Evolutionary conservation across 1,140 invertebrate species (phyloP).

Genomic region (Archegozetes longisetosus): DNA sequence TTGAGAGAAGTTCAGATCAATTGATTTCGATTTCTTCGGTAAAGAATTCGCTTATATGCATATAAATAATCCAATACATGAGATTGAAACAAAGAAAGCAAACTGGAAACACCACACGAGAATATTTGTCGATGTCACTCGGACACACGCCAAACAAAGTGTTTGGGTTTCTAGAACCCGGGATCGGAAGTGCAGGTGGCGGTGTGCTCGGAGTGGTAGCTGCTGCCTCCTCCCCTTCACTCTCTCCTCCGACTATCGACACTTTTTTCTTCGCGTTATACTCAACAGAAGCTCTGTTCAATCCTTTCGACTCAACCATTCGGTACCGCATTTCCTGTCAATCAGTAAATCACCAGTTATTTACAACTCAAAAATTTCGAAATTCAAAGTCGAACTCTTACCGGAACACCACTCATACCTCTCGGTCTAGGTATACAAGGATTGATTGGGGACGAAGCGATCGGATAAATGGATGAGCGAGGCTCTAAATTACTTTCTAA

Average conservation of each 20-base stretch:
- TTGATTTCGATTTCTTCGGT: constrained; percentile 15
- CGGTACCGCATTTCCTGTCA: not conserved
- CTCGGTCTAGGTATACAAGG: not conserved
- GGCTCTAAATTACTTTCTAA: not conserved
- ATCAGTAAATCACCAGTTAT: too few relatives aligned
- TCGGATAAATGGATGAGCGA: not conserved
- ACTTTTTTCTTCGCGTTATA: not conserved
- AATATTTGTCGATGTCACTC: constrained; percentile 91
- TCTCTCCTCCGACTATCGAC: too few relatives aligned
- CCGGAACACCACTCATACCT: not conserved
- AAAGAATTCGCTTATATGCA: constrained; percentile 85
- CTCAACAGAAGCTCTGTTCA: not conserved
- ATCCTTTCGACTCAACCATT: not conserved
- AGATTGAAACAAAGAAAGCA: constrained; percentile 94
- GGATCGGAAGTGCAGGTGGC: not conserved
- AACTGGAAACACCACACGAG: constrained; percentile 83
- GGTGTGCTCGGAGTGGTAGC: constrained; percentile 6
- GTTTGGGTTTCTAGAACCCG: constrained; percentile 53
- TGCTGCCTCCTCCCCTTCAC: not conserved
- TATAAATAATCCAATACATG: constrained; percentile 94
- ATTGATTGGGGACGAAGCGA: not conserved
- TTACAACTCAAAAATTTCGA: too few relatives aligned
- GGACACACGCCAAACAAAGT: constrained; percentile 75
- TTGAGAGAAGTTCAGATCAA: not conserved
- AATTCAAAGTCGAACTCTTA: not conserved